phyloP scores from a whole-genome alignment of 2,888 invertebrate genomes.

The Stomorhina lunata region DNA sequence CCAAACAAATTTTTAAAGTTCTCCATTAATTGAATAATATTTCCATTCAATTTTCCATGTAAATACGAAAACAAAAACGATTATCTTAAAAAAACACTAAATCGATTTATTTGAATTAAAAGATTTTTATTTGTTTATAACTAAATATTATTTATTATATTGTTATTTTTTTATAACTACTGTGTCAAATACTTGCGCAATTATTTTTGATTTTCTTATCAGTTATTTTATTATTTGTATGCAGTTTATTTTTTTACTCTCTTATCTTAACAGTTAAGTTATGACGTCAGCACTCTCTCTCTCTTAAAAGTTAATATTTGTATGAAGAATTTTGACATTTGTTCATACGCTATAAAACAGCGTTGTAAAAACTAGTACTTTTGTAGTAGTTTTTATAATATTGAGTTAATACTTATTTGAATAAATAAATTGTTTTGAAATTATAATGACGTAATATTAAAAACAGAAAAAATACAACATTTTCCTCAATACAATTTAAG shows the following conservation, averaged over 20 bases:
- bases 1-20: too few relatives aligned
- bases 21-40: too few relatives aligned
- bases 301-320: not conserved
- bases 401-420: too few relatives aligned
- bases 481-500: too few relatives aligned
- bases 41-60: too few relatives aligned
- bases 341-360: not conserved
- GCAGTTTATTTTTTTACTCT: not conserved
- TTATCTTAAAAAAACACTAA: too few relatives aligned
- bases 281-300: not conserved
- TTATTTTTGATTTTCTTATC: not conserved
- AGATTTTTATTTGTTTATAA: not conserved
- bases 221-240: not conserved
- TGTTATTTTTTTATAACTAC: constrained; percentile 3
- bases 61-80: too few relatives aligned
- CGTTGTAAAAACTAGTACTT: not conserved
- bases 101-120: not conserved
- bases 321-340: not conserved
- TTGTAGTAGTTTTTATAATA: too few relatives aligned
- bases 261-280: too few relatives aligned
- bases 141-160: constrained; percentile 1
- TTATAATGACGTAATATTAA: too few relatives aligned
- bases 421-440: too few relatives aligned
- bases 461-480: too few relatives aligned
- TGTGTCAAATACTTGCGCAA: not conserved